Conservation (phyloP, 2,888 invertebrate species). For the Halocaridina rubra region DNA sequence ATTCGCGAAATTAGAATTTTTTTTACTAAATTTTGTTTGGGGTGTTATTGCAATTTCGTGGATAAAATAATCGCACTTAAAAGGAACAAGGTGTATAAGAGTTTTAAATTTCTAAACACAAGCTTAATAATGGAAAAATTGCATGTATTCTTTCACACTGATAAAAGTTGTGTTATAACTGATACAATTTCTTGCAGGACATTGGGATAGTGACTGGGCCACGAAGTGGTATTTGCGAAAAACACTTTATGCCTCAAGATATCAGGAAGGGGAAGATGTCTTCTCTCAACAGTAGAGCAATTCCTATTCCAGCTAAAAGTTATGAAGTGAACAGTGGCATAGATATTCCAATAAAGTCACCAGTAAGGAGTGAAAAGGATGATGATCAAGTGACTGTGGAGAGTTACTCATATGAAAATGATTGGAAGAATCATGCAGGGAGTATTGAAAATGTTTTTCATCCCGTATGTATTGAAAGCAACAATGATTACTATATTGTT, state of each 20-base stretch:
- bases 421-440: neutral
- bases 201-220: neutral
- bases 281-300: slow-evolving; percentile 12
- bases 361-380: neutral
- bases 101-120: too few relatives aligned
- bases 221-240: slow-evolving; percentile 33
- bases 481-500: neutral
- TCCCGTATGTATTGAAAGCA: neutral
- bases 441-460: neutral
- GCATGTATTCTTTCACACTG: too few relatives aligned
- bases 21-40: too few relatives aligned
- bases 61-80: too few relatives aligned
- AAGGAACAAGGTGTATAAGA: too few relatives aligned
- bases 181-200: neutral
- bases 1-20: too few relatives aligned
- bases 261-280: slow-evolving; percentile 20
- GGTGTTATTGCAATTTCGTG: too few relatives aligned
- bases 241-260: slow-evolving; percentile 29
- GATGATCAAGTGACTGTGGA: neutral
- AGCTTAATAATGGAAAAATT: too few relatives aligned
- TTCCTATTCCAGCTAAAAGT: neutral
- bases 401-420: neutral
- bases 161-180: too few relatives aligned
- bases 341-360: neutral
- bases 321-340: neutral